phyloP scores from a whole-genome alignment of 2,888 invertebrate genomes.

The Margaritifera margaritifera region DNA sequence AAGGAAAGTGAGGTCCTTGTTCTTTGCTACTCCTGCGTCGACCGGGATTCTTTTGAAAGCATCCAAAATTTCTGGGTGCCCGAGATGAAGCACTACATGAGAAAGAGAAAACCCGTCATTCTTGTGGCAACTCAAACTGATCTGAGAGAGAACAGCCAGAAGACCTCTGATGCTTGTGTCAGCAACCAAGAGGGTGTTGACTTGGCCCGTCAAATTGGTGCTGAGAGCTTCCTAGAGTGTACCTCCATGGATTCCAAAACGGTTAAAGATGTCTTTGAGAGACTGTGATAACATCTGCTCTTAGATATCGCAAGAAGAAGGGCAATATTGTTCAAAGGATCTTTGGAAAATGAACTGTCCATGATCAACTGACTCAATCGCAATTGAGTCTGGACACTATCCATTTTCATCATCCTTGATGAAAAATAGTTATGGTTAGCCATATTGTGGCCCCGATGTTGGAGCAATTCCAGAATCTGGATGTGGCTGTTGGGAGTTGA shows the following conservation, averaged over 20 bases:
- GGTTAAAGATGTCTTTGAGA: conserved; percentile 42
- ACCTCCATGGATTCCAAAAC: conserved; percentile 35
- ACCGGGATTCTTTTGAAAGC: conserved; percentile 54
- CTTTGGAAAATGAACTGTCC: conserved; percentile 5
- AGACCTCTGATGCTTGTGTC: conserved; percentile 3
- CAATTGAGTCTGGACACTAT: too few relatives aligned
- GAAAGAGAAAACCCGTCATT: conserved; percentile 50
- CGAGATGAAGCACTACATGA: conserved; percentile 47
- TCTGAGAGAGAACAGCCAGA: conserved; percentile 24
- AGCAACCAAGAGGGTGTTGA: conserved; percentile 35
- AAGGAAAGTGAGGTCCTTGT: conserved; percentile 55
- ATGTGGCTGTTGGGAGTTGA: too few relatives aligned
- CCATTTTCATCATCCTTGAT: too few relatives aligned
- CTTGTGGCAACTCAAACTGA: conserved; percentile 59
- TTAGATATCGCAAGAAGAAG: conserved; percentile 38
- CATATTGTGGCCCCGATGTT: too few relatives aligned
- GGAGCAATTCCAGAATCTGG: too few relatives aligned
- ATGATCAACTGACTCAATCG: too few relatives aligned
- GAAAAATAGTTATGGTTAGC: too few relatives aligned
- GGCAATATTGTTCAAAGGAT: conserved; percentile 23
- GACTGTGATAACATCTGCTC: conserved; percentile 37
- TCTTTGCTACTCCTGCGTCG: conserved; percentile 55
- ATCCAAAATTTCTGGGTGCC: conserved; percentile 57
- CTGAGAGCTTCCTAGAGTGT: conserved; percentile 47
- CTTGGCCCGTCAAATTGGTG: conserved; percentile 37